Base-by-base conservation (phyloP, 2,797 vertebrate species). In the Taenioides sp. region DNA sequence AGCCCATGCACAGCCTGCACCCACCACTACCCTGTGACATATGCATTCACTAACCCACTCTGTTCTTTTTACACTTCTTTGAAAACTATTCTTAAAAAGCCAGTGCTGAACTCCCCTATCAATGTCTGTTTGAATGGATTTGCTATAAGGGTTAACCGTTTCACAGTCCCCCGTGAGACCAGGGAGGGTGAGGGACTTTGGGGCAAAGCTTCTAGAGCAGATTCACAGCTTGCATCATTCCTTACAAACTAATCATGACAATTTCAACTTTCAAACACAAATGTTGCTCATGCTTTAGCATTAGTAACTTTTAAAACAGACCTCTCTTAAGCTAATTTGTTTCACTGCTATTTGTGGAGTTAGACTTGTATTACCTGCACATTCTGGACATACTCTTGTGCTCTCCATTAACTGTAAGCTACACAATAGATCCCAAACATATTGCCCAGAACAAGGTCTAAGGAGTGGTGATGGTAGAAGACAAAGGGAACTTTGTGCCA, bases 171-270 rank as follows among this genome's bases (percentile, higher is more conserved):
- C 79, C 82, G 75, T 85, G 74, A 52, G 66, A 79, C 75, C 75
- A 73, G 82, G 84, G 79, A 84, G 72, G 80, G 82, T 68, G 80
- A 92, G 82, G 80, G 79, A 89, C 89, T 91, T 92, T 90, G 89
- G 91, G 89, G 84, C 81, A 86, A 91, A 92, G 91, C 90, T 91
- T 91, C 78, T 86, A 82, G 86, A 92, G 89, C 85, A 86, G 89
- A 87, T 92, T 91, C 87, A 89, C 89, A 89, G 88, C 86, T 91
- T 89, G 82, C 84, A 88, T 90, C 76, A 87, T 85, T 89, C 80
- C 86, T 89, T 64, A 7, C 74, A 85, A 84, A 80, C 75, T 75
- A 76, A 84, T 85, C 67, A 69, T 77, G 80, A 87, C 47, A 54
- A 66, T 86, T 80, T 88, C 72, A 75, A 83, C 87, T 84, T 85